Conservation (phyloP, 1,140 invertebrate genomes). For the Zaprionus tsacasi region DNA sequence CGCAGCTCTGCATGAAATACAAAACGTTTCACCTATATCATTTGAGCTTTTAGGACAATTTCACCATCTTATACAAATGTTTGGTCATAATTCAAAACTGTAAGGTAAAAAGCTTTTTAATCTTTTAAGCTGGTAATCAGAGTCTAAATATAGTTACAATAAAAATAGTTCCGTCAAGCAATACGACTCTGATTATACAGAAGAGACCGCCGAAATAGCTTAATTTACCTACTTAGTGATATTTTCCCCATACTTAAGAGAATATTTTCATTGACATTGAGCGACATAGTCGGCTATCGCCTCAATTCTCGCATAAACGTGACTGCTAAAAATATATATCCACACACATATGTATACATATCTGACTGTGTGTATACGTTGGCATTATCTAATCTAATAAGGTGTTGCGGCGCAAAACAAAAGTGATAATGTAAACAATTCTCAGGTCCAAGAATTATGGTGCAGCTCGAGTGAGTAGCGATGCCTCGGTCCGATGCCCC, state of each 20-base stretch:
- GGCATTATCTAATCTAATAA: slow-evolving; percentile 27
- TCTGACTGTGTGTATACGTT: too few species aligned
- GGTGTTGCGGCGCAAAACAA: slow-evolving; percentile 23
- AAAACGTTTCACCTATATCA: not conserved
- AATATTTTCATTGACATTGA: slow-evolving; percentile 43
- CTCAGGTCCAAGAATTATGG: slow-evolving; percentile 34
- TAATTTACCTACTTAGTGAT: slow-evolving; percentile 9
- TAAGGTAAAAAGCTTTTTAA: not conserved
- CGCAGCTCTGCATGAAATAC: not conserved
- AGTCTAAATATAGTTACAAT: slow-evolving; percentile 19
- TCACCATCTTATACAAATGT: not conserved
- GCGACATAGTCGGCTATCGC: not conserved
- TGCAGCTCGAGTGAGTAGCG: slow-evolving; percentile 18
- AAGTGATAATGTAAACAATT: slow-evolving; percentile 45
- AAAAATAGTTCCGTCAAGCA: not conserved
- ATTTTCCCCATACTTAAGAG: slow-evolving; percentile 4
- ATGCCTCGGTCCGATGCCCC: slow-evolving; percentile 9
- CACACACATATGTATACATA: not conserved
- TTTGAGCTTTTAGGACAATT: not conserved
- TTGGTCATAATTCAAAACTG: not conserved
- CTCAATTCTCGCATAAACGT: slow-evolving; percentile 28
- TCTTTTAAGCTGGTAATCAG: slow-evolving; percentile 7
- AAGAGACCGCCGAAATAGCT: slow-evolving; percentile 47
- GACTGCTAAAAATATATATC: slow-evolving; percentile 11
- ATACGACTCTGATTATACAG: slow-evolving; percentile 46